Percentiles rank a stretch among this genome's conserved stretches.
These are phyloP conservation scores for Lasioglossum marginatum DNA, from an alignment of 2,888 invertebrate species.

Conservation along the genomic window DNA sequence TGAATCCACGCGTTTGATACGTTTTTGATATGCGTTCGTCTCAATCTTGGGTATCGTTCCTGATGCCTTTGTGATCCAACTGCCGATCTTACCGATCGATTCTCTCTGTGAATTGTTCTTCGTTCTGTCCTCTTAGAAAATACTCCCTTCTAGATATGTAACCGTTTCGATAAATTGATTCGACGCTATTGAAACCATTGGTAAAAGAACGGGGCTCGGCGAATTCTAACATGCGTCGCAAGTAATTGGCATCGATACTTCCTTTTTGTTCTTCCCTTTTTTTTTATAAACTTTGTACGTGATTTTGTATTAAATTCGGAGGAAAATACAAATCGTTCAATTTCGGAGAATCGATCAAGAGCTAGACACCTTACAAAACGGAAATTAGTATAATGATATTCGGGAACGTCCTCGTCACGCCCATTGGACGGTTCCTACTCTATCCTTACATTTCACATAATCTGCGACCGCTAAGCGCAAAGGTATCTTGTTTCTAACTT, in stretches of 20 bases:
- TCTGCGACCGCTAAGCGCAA: constrained; percentile 67
- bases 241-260: constrained; percentile 1
- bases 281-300: constrained; percentile 19
- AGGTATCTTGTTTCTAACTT: constrained; percentile 61
- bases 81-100: constrained; percentile 62
- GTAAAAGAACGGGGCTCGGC: neutral
- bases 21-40: constrained; percentile 52
- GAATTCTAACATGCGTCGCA: constrained; percentile 17
- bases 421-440: constrained; percentile 80
- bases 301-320: neutral
- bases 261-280: neutral
- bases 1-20: constrained; percentile 34
- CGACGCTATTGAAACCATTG: constrained; percentile 5
- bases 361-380: constrained; percentile 27
- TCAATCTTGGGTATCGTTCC: neutral
- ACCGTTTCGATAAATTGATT: constrained; percentile 19
- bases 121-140: constrained; percentile 3
- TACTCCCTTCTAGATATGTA: constrained; percentile 36
- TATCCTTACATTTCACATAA: constrained; percentile 67
- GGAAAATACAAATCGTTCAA: constrained; percentile 3
- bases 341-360: constrained; percentile 44
- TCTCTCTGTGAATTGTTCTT: constrained; percentile 30
- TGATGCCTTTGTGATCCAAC: constrained; percentile 54
- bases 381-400: constrained; percentile 39
- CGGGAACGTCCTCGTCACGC: constrained; percentile 56